These are phyloP conservation scores for Echeneis naucrates DNA, from an alignment of 2,797 vertebrate species.

Conservation along the genomic window DNA sequence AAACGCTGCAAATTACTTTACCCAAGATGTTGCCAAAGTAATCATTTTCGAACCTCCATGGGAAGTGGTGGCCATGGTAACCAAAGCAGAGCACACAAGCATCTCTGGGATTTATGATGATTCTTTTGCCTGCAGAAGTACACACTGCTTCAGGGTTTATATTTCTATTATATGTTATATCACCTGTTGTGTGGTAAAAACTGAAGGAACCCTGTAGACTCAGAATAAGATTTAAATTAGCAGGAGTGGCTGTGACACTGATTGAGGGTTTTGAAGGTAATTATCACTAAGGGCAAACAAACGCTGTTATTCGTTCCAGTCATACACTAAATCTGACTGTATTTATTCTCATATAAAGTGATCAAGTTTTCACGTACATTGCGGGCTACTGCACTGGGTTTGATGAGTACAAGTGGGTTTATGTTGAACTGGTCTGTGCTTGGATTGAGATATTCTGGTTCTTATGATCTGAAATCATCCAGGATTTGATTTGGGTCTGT, in stretches of 20 bases:
- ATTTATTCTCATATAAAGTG: too few species aligned
- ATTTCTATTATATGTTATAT: too few species aligned
- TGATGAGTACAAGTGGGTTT: too few species aligned
- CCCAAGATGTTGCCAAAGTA: not conserved
- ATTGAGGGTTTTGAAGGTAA: too few species aligned
- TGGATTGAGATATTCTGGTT: not conserved
- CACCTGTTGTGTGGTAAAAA: not conserved
- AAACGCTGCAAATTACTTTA: not conserved
- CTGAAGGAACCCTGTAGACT: not conserved
- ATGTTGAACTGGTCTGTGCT: too few species aligned
- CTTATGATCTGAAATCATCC: not conserved
- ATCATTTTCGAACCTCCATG: not conserved
- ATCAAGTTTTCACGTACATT: too few species aligned
- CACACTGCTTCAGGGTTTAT: not conserved
- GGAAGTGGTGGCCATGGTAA: conserved; percentile 25
- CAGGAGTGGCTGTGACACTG: not conserved
- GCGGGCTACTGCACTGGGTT: not conserved
- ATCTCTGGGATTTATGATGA: conserved; percentile 8
- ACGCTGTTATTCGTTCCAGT: too few species aligned
- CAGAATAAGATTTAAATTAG: not conserved
- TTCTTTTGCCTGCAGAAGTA: not conserved
- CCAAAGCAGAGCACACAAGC: not conserved
- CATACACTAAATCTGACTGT: too few species aligned
- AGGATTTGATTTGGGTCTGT: too few species aligned
- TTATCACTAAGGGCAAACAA: too few species aligned